Base-by-base conservation (phyloP, 2,113 vertebrate genomes). In the Garra rufa region DNA sequence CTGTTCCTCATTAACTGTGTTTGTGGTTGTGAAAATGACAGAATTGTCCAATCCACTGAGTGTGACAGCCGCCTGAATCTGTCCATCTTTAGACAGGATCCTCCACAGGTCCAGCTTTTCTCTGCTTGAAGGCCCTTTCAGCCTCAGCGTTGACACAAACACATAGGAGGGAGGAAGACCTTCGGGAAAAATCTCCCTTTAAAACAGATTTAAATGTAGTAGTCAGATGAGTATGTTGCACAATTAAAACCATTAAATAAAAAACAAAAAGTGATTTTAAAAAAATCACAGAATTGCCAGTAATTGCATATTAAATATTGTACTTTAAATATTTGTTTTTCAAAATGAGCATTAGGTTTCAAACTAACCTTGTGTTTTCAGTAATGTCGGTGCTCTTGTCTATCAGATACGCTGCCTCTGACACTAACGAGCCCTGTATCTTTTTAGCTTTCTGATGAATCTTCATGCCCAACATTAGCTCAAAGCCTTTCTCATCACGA, bases 401-500 rank as follows among this genome's bases (percentile, higher is more conserved):
- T 4, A 96, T 76, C n/a, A 88, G 77, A 24, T 92, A 95, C 26
- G 95, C 95, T 10, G 81, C 50, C 89, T 94, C 91, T 0, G 95
- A 93, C 9, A 63, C 77, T 77, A 96, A 88, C 14, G 95, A 96
- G 70, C 95, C 95, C 0, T 75, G 57, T 75, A 91, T 92, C 91
- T 91, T 90, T 88, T 90, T 89, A 17, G 92, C 92, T 87, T 95
- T 96, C 46, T 10, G 86, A 52, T 91, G 86, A 84, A 96, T 92
- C 28, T 94, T 95, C 92, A 95, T 91, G 41, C 95, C 95, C 80
- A 94, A 3, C 82, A 95, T 89, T 88, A 96, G 89, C 89, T 96
- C 95, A 74, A 96, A 96, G 69, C 95, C 95, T 79, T 95, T 96
- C 87, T 96, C 95, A 83, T 95, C 95, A 24, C 95, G 92, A 10